Percentiles rank a stretch among this genome's conserved stretches.
Evolutionary conservation across 1,140 invertebrate species (phyloP).

Genomic region (Chrysopa pallens): DNA sequence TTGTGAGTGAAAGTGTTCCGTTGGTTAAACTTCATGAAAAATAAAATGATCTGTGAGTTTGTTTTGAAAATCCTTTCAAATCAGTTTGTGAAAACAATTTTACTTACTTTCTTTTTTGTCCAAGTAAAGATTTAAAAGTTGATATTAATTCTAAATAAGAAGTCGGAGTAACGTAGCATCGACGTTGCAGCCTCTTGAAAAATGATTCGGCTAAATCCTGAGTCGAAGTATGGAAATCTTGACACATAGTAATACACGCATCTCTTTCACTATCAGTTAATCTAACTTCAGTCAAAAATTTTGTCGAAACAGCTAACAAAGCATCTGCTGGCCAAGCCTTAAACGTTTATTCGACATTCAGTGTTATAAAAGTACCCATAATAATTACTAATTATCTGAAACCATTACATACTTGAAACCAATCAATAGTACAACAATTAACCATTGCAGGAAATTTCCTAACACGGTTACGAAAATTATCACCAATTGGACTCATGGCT

Average conservation of each 20-base stretch:
- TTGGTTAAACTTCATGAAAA: too few relatives aligned
- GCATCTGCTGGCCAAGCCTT: constrained; percentile 88
- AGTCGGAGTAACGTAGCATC: constrained; percentile 86
- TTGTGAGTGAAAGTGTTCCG: too few relatives aligned
- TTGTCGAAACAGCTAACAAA: constrained; percentile 74
- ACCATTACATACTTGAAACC: constrained; percentile 70
- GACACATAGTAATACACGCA: constrained; percentile 71
- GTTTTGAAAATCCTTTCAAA: too few relatives aligned
- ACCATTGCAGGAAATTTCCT: constrained; percentile 88
- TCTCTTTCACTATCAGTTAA: constrained; percentile 48
- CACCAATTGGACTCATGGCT: constrained; percentile 84
- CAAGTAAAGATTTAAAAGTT: constrained; percentile 72
- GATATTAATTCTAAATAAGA: constrained; percentile 86
- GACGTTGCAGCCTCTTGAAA: constrained; percentile 44
- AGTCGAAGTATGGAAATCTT: constrained; percentile 77
- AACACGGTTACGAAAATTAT: constrained; percentile 65
- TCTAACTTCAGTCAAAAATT: constrained; percentile 75
- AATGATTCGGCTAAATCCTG: constrained; percentile 58
- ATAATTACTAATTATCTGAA: too few relatives aligned
- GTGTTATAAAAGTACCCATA: background rate
- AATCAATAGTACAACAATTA: constrained; percentile 94
- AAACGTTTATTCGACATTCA: constrained; percentile 3
- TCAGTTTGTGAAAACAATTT: too few relatives aligned
- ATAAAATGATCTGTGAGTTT: too few relatives aligned
- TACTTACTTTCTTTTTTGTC: constrained; percentile 48